Base-by-base conservation (phyloP, 2,888 invertebrate genomes). In the Conops quadrifasciatus region DNA sequence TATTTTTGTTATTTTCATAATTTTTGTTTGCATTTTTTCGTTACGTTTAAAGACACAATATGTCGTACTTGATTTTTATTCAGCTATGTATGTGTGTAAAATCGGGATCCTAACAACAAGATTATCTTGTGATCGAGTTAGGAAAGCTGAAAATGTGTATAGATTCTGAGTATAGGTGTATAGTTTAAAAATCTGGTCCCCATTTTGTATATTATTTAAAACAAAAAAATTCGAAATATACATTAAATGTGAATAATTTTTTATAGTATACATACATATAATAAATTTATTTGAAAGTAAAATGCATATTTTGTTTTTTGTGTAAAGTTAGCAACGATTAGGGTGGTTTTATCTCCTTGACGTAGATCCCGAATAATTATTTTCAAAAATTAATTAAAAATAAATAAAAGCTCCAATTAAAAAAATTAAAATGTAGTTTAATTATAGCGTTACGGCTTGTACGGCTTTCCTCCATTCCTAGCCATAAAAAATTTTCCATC, bases 131-230 rank as follows among this genome's bases (percentile, higher is more conserved):
- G 30, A 43, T 60, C 45, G 45, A 47, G 63, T 63, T 63, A 26
- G 51, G 28, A 47, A 28, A 51, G 63, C 49, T 64, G 19, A 51
- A 65, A 19, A 65, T 65, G 28, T 68, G 68, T 68, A 68, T 68
- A 68, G 68, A 68, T 68, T 68, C 36, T 68, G 68, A 68, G 47
- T 68, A 68, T 53, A 66, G 4, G 56, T 68, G 30, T 68, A 68
- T 68, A 68, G 68, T 68, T 68, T 68, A 68, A 49, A 68, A 79
- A 74, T 76, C 79, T 76, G 79, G 60, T 80, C 80, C 78, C 77
- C 19, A 49, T 64, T 70, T 70, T 70, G 70, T 70, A 70, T 70
- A 70, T 70, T 70, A 70, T 70, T 70, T 70, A 65, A 64, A 70
- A 58, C 36, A 51, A 64, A 62, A 30, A 56, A 19, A 47, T 67